Base-by-base conservation (phyloP, 1,140 invertebrate species). In the Leucophenga varia region DNA sequence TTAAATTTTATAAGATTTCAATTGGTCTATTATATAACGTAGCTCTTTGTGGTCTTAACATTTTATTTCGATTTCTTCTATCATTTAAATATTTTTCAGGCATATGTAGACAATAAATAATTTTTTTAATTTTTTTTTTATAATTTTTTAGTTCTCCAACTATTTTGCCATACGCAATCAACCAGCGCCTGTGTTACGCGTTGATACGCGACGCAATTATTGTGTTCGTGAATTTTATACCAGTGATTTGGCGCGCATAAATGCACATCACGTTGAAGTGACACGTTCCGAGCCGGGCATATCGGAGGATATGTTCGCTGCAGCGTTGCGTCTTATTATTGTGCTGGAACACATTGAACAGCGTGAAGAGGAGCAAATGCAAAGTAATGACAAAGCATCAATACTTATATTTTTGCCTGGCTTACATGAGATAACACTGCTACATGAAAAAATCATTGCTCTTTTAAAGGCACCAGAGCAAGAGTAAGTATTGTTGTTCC, bases 401-500 rank as follows among this genome's bases (percentile, higher is more conserved):
- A 87, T 95, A 17, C 77, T 97, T 0, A 81, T 95, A 52, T 97
- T 96, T 76, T 69, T 97, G 38, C 93, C 93, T 16, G 93, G 93
- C 47, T 83, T 91, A 32, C 73, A 80, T 60, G 91, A 94, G 78
- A 94, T 94, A n/a, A n/a, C n/a, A n/a, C n/a, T 49, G 86, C 90
- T 12, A 51, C 13, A 22, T n/a, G 13, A 52, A 36, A 18, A 12
- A 7, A 6, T 53, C 3, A 53, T 39, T 12, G 37, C n/a, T 9
- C 10, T 37, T 10, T 37, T 25, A 25, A 5, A 45, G 34, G 22
- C 47, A 12, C n/a, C 16, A 35, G 12, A 37, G 0, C 21, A 48
- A n/a, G 52, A 72, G 64, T 69, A 64, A 35, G 59, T 51, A 8
- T 32, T 42, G 3, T 30, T 30, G 12, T 28, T 43, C n/a, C n/a